These are phyloP conservation scores for Meloe dianella DNA, from an alignment of 2,888 invertebrate genomes.

Conservation along the genomic window DNA sequence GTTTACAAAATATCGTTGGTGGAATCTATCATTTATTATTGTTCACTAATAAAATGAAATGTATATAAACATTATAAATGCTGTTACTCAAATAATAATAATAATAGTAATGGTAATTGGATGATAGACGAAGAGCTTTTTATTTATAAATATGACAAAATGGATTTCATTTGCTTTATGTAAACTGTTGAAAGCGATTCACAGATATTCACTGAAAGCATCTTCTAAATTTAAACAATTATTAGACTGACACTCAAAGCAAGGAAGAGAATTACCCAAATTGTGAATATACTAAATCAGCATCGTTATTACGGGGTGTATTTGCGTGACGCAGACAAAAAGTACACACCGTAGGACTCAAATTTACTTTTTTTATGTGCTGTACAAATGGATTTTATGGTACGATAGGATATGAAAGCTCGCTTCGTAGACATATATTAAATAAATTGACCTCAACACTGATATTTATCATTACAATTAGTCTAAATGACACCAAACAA, in stretches of 20 bases:
- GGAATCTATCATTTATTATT: background rate
- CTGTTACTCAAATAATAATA: background rate
- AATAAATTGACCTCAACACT: background rate
- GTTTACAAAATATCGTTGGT: background rate
- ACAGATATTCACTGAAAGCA: constrained; percentile 13
- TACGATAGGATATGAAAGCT: too few relatives aligned
- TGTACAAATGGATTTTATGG: too few relatives aligned
- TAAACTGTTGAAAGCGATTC: constrained; percentile 23
- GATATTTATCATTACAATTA: constrained; percentile 29
- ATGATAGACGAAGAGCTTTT: constrained; percentile 21
- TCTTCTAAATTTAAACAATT: background rate
- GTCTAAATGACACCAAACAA: constrained; percentile 7
- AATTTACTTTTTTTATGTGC: too few relatives aligned
- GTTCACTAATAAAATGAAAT: background rate
- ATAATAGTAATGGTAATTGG: constrained; percentile 17
- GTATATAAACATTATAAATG: constrained; percentile 5
- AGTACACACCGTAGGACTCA: too few relatives aligned
- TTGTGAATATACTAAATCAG: too few relatives aligned
- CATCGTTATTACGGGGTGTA: too few relatives aligned
- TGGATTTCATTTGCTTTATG: constrained; percentile 24
- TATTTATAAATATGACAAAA: constrained; percentile 40
- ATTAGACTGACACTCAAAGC: too few relatives aligned
- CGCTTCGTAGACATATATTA: too few relatives aligned
- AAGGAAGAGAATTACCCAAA: too few relatives aligned
- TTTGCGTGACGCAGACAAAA: too few relatives aligned